These are phyloP conservation scores for Mycetomoellerius zeteki DNA, from an alignment of 1,140 invertebrate genomes.

Conservation along the genomic window DNA sequence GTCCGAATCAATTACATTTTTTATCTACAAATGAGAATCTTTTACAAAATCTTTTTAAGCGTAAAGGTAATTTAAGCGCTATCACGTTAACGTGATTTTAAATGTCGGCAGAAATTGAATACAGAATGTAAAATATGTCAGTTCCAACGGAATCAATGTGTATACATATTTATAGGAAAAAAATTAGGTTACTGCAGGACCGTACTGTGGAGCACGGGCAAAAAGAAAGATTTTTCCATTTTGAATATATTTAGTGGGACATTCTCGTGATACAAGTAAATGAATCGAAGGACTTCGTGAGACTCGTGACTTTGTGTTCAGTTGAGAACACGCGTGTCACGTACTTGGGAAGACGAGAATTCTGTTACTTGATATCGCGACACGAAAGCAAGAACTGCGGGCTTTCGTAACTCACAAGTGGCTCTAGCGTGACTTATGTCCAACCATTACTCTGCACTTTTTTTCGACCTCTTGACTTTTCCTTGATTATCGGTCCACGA, in stretches of 20 bases:
- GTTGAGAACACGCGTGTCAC: conserved; percentile 57
- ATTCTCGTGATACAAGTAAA: conserved; percentile 63
- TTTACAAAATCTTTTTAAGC: neutral
- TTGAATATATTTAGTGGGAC: conserved; percentile 23
- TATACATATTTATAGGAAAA: conserved; percentile 20
- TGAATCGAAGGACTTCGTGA: conserved; percentile 67
- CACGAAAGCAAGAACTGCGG: conserved; percentile 43
- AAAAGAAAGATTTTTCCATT: conserved; percentile 19
- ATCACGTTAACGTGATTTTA: neutral
- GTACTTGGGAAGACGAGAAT: conserved; percentile 39
- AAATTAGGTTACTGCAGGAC: conserved; percentile 21
- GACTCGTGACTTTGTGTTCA: conserved; percentile 12
- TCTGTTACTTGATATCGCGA: conserved; percentile 57
- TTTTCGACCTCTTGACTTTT: conserved; percentile 8
- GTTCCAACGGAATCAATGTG: conserved; percentile 20
- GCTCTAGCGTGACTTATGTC: conserved; percentile 61
- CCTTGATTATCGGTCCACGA: neutral
- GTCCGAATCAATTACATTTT: neutral
- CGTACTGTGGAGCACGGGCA: neutral
- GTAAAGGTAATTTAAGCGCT: neutral
- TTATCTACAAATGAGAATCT: neutral
- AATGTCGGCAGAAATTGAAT: neutral
- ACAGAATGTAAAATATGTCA: conserved; percentile 2
- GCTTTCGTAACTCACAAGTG: conserved; percentile 20
- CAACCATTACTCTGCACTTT: neutral